Evolutionary conservation across 2,797 vertebrate species (phyloP).

Genomic region (Oreochromis grahami): DNA sequence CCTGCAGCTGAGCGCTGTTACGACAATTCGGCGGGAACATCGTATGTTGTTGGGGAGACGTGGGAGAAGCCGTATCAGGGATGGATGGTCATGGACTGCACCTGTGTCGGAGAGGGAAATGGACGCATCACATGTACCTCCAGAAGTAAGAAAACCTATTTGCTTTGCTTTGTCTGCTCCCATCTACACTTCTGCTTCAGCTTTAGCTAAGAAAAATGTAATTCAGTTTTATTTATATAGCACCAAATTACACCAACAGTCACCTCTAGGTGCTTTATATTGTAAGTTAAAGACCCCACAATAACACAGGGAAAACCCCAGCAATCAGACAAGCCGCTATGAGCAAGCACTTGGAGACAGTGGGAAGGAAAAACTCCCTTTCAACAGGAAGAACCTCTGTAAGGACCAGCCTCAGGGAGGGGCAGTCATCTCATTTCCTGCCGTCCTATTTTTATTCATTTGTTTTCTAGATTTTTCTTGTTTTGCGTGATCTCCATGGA

Average conservation of each 20-base stretch:
- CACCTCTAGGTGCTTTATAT: neutral
- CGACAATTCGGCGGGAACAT: constrained; percentile 83
- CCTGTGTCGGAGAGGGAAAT: constrained; percentile 92
- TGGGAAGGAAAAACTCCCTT: neutral
- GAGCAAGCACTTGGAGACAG: rapidly evolving
- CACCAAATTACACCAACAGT: neutral
- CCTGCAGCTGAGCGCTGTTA: constrained; percentile 91
- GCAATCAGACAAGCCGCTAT: rapidly evolving
- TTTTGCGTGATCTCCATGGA: neutral
- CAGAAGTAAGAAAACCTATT: constrained; percentile 79
- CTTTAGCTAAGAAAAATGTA: rapidly evolving
- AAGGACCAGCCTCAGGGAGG: neutral
- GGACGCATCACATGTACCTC: constrained; percentile 96
- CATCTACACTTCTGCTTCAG: neutral
- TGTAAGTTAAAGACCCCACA: neutral
- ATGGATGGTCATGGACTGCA: constrained; percentile 99
- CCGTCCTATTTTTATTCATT: neutral
- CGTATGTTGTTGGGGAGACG: constrained; percentile 90
- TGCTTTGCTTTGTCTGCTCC: neutral
- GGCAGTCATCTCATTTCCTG: neutral
- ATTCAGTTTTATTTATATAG: neutral
- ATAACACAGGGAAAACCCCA: neutral
- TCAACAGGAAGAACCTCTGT: neutral
- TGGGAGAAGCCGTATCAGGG: constrained; percentile 97
- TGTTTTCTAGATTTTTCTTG: neutral